phyloP scores from a whole-genome alignment of 2,888 invertebrate genomes.

The Lepidocyrtoides sp. region DNA sequence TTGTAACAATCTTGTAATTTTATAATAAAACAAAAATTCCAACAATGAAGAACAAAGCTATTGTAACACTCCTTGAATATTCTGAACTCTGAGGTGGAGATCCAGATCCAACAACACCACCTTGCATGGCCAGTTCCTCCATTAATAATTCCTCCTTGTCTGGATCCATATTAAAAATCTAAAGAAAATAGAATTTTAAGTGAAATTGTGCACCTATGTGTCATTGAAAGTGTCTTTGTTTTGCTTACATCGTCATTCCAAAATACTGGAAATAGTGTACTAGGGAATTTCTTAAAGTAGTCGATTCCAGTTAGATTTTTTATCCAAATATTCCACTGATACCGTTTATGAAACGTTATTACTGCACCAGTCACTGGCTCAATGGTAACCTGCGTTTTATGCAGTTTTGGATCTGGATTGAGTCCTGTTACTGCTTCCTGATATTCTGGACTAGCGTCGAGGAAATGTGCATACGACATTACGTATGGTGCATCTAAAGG shows the following conservation, averaged over 20 bases:
- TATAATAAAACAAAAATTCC: not conserved
- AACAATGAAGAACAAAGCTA: conserved; percentile 29
- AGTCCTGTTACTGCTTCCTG: conserved; percentile 60
- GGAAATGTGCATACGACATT: conserved; percentile 78
- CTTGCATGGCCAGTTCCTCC: conserved; percentile 77
- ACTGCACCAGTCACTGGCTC: conserved; percentile 80
- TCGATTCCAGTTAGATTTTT: conserved; percentile 73
- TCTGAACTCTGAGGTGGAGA: not conserved
- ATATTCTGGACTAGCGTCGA: conserved; percentile 72
- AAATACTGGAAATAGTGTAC: conserved; percentile 69
- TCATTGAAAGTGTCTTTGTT: too few species aligned
- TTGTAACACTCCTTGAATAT: not conserved
- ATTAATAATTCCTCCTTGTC: conserved; percentile 79
- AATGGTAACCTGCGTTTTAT: conserved; percentile 56
- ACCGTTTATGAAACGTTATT: conserved; percentile 69
- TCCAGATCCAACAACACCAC: not conserved
- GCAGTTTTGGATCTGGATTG: conserved; percentile 61
- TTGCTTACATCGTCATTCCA: conserved; percentile 79
- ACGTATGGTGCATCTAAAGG: conserved; percentile 78
- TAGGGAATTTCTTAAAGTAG: conserved; percentile 64
- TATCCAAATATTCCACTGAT: conserved; percentile 79
- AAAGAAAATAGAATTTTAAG: not conserved
- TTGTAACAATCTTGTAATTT: too few species aligned
- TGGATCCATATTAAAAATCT: conserved; percentile 75
- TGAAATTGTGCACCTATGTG: not conserved